phyloP scores from a whole-genome alignment of 2,797 vertebrate species.

The Caiman crocodilus region DNA sequence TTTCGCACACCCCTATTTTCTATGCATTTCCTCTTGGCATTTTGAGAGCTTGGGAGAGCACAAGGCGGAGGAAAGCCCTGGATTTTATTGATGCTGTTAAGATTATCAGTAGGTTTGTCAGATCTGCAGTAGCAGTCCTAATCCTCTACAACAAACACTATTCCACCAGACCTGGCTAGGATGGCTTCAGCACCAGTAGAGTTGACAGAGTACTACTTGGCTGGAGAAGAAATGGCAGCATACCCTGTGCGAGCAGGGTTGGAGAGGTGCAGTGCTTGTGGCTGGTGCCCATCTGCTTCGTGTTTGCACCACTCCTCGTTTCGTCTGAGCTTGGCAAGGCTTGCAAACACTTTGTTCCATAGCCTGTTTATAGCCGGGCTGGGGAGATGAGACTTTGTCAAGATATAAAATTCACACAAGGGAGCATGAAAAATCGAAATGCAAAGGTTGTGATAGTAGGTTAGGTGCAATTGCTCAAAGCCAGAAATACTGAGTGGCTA shows the following conservation, averaged over 20 bases:
- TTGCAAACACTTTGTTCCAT: neutral
- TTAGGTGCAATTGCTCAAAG: neutral
- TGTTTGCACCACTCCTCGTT: neutral
- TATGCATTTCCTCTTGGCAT: neutral
- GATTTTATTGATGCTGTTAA: fast-evolving
- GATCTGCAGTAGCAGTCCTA: fast-evolving
- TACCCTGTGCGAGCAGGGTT: neutral
- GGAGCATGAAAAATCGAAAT: neutral
- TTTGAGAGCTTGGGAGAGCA: neutral
- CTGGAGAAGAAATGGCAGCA: neutral
- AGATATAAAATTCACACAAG: neutral
- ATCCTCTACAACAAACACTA: neutral
- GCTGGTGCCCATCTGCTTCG: neutral
- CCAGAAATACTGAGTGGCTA: neutral
- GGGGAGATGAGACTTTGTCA: neutral
- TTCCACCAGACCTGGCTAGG: fast-evolving
- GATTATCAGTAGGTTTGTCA: neutral
- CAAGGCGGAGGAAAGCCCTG: fast-evolving
- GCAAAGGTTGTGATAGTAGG: neutral
- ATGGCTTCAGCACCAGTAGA: fast-evolving
- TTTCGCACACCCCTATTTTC: neutral
- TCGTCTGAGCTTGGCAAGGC: neutral
- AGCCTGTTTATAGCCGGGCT: neutral
- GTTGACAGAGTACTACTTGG: fast-evolving
- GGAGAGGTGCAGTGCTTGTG: neutral